Evolutionary conservation across 1,140 invertebrate genomes (phyloP).

Genomic region (Drosophila ohnishii): DNA sequence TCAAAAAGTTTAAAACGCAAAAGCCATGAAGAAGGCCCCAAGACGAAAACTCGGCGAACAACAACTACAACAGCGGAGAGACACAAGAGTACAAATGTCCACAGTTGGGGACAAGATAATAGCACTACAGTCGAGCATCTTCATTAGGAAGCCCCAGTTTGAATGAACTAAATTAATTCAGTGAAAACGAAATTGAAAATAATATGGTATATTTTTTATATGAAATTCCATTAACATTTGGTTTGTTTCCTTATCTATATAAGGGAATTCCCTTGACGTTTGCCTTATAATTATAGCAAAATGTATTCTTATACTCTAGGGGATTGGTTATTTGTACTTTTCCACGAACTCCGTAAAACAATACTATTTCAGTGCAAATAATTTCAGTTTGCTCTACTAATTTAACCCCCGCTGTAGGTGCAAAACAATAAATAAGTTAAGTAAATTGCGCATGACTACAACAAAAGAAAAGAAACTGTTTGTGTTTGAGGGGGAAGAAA

Average conservation of each 20-base stretch:
- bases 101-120: conserved; percentile 16
- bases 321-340: neutral
- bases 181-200: neutral
- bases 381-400: neutral
- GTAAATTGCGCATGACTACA: conserved; percentile 43
- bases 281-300: neutral
- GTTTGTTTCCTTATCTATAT: neutral
- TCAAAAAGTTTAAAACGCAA: conserved; percentile 70
- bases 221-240: neutral
- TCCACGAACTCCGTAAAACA: neutral
- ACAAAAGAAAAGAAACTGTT: conserved; percentile 9
- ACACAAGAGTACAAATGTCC: conserved; percentile 19
- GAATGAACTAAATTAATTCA: neutral
- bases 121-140: neutral
- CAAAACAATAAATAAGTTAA: conserved; percentile 49
- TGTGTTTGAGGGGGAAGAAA: conserved; percentile 1
- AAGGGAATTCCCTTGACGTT: neutral
- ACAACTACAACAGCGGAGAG: conserved; percentile 20
- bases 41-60: conserved; percentile 31
- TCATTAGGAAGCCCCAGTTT: neutral
- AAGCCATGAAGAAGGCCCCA: conserved; percentile 47
- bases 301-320: neutral
- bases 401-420: conserved; percentile 15
- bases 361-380: neutral
- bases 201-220: neutral